These are phyloP conservation scores for Sisor rabdophorus DNA, from an alignment of 2,113 vertebrate species.

Conservation along the genomic window DNA sequence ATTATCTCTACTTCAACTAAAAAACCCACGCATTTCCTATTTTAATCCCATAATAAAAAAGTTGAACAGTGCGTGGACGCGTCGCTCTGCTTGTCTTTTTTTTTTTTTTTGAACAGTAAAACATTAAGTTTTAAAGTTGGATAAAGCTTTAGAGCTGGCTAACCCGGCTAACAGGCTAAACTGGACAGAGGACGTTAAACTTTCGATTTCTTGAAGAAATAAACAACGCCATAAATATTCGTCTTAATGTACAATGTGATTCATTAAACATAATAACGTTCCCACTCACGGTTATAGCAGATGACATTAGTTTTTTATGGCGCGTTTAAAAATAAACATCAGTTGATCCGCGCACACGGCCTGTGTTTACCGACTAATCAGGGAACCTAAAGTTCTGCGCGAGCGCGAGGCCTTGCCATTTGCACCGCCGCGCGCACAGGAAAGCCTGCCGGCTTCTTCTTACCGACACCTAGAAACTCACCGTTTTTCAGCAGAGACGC, in stretches of 20 bases:
- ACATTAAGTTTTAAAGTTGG: too few species aligned
- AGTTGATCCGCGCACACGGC: constrained; percentile 33
- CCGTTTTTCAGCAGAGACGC: constrained; percentile 53
- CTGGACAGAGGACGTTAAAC: background rate
- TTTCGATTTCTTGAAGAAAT: background rate
- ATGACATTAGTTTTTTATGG: too few species aligned
- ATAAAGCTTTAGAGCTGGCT: background rate
- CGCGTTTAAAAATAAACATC: background rate
- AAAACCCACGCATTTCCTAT: background rate
- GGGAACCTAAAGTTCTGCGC: constrained; percentile 65
- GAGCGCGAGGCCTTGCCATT: constrained; percentile 63
- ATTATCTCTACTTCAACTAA: background rate
- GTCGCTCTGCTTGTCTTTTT: too few species aligned
- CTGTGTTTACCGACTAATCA: constrained; percentile 46
- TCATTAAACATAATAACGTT: background rate
- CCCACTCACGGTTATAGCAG: background rate
- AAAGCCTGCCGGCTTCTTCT: constrained; percentile 42
- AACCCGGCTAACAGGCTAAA: background rate
- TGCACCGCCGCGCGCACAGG: constrained; percentile 41
- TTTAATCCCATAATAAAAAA: background rate
- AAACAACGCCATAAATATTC: background rate
- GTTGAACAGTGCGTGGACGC: too few species aligned
- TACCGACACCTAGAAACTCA: constrained; percentile 55
- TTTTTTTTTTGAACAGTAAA: background rate
- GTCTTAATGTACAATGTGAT: background rate